Evolutionary conservation across 2,113 vertebrate genomes (phyloP), one percentile per base, ranked within the genome.

Genomic region (Delphinus delphis): DNA sequence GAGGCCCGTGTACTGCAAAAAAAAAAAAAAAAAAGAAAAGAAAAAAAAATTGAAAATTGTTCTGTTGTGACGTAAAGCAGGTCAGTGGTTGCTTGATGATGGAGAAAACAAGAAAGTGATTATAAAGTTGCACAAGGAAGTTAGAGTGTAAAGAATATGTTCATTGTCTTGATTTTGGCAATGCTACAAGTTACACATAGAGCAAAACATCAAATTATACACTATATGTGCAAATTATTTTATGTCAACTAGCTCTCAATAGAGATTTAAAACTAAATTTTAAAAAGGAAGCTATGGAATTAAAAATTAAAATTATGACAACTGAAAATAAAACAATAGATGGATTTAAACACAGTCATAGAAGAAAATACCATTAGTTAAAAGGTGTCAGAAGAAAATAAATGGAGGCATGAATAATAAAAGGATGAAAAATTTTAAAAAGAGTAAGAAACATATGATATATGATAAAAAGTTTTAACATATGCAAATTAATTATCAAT

Each of bases 1-100:
- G 47, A 47, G 47, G 47, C 47, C 47, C 2, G 2, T 0, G 2
- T 47, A 47, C 10, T 11, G 0, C 47, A 12, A 47, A 47, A 44
- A 38, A 38, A 38, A 38, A 47, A 47, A 81, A 60, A 28, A 71
- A 81, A 60, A 28, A 60, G 8, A 9, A 36, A 36, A 36, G 36
- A 44, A 44, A 44, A 47, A 81, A 60, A 21, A 47, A n/a, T 71
- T 92, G 53, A 41, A 70, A 92, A 71, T 21, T 23, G 33, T 18
- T 58, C 55, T 58, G 7, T 58, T 58, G 55, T 58, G 55, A 58
- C 17, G 0, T 58, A 58, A 58, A 58, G 7, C 17, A 10, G 25
- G 63, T 63, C 14, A 31, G 10, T 17, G 26, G 25, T 38, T 70
- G 28, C 50, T 68, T 26, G 6, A 26, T 44, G 65, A 5, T 26